phyloP scores from a whole-genome alignment of 2,113 vertebrate genomes.

The Desmodus rotundus region DNA sequence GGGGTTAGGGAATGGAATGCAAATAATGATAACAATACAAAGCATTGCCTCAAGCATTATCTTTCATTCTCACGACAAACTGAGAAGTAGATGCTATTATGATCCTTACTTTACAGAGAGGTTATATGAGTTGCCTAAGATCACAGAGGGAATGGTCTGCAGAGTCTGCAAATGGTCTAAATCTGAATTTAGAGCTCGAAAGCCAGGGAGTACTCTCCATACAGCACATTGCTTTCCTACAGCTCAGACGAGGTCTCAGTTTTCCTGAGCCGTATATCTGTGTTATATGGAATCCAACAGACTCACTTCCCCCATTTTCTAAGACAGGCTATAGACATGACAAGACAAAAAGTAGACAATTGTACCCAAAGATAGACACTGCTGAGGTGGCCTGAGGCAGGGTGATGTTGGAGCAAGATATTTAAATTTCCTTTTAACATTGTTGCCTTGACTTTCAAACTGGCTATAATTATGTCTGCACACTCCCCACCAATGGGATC shows the following conservation, averaged over 20 bases:
- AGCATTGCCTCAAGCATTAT: neutral
- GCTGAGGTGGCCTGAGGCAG: neutral
- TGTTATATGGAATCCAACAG: neutral
- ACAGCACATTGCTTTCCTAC: neutral
- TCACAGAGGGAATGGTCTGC: neutral
- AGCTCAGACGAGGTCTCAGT: neutral
- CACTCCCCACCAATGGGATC: neutral
- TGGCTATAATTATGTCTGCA: neutral
- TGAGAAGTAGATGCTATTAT: neutral
- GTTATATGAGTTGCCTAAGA: neutral
- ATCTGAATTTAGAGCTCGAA: neutral
- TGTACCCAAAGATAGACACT: neutral
- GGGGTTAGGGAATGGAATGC: neutral
- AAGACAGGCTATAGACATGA: neutral
- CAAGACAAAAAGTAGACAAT: neutral
- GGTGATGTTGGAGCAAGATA: neutral
- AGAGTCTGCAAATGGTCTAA: neutral
- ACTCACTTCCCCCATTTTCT: neutral
- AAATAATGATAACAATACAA: neutral
- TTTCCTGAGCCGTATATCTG: neutral
- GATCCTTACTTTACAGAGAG: neutral
- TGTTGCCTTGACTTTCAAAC: slow-evolving; percentile 40
- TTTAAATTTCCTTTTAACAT: neutral
- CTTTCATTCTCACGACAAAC: neutral
- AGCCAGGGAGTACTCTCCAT: neutral